Conservation (phyloP, 2,113 vertebrate genomes). For the Seriola quinqueradiata region DNA sequence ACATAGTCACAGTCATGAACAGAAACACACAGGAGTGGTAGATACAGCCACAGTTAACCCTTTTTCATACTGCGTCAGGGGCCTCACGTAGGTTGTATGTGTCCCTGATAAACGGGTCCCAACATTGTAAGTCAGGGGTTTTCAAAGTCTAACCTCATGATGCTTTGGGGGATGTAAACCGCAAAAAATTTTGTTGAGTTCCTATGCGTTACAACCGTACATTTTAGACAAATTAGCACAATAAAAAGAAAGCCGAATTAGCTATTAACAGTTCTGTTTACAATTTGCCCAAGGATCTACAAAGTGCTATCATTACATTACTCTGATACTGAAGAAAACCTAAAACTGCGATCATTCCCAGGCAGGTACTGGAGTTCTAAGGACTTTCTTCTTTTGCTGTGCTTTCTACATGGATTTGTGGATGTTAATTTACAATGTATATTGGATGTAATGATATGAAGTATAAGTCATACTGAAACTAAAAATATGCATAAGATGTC, state of each 20-base stretch:
- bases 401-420: background rate
- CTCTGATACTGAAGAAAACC: background rate
- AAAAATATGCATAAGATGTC: background rate
- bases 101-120: no score
- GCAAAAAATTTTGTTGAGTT: no score
- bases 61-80: background rate
- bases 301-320: no score
- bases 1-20: background rate
- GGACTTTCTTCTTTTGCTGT: background rate
- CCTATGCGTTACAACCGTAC: no score
- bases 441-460: background rate
- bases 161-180: no score
- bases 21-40: conserved; percentile 8
- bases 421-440: background rate
- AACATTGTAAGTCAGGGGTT: background rate
- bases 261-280: no score
- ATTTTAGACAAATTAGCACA: no score
- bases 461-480: no score
- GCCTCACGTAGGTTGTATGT: no score
- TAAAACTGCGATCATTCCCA: background rate
- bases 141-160: background rate
- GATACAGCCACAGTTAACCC: background rate
- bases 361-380: background rate
- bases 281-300: no score
- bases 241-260: no score